Evolutionary conservation across 2,797 vertebrate species (phyloP), one percentile per base, ranked within the genome.

Genomic region (Hafferia zeledoni): DNA sequence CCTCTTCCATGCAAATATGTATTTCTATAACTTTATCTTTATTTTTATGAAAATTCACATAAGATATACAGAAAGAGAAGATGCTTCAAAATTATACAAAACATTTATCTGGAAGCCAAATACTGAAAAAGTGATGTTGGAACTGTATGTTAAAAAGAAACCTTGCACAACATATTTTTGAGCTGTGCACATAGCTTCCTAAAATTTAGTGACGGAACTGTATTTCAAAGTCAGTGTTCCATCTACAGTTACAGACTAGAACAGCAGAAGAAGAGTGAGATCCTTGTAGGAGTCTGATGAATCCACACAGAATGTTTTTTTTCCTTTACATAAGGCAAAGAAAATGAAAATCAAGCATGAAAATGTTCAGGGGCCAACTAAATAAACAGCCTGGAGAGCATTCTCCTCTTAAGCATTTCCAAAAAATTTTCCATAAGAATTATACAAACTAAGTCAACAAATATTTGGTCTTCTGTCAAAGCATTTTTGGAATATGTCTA

Each of bases 391-490:
- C 46, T 79, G 33, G 25, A 85, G 23, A 92, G 8, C 30, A 57
- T 46, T 86, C 55, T 67, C 24, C 67, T 92, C 92, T 88, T 39
- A 96, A 91, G 25, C 39, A 85, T 74, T 91, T 94, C 53, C 78
- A 85, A 57, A 83, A 90, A 28, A 9, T 83, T 90, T 68, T 93
- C 31, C 8, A 6, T 71, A 65, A 63, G 64, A 71, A 71, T 11
- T 60, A 67, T 6, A 78, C 17, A 90, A 75, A 76, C 24, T 52
- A 85, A 88, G 39, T 33, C 79, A 94, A 82, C 43, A n/a, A 75
- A 69, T 24, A 13, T 59, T 72, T 93, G 59, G 55, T 81, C 61
- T 69, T 94, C 64, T 83, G 81, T 56, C 87, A 83, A 84, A 82
- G 43, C 63, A 41, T 63, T 59, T 6, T n/a, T 86, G 43, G 83